Percentiles rank a stretch among this genome's conserved stretches.
Evolutionary conservation across 2,797 vertebrate species (phyloP).

Genomic region (Epinephelus malabaricus): DNA sequence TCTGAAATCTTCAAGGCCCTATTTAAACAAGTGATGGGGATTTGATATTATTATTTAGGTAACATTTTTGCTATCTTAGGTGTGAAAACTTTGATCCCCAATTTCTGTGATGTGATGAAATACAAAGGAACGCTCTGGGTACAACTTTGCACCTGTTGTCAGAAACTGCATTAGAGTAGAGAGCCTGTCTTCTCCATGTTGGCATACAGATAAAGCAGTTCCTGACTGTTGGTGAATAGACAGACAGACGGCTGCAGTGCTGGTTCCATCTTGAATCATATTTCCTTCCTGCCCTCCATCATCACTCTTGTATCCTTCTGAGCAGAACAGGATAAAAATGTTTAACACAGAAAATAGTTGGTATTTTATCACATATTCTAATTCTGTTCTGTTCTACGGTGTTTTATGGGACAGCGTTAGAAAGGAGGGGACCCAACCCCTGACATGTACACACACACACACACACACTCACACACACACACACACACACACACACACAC

Average conservation of each 20-base stretch:
- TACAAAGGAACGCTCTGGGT: no score
- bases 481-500: conserved; percentile 22
- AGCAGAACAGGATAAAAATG: background rate
- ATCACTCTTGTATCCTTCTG: background rate
- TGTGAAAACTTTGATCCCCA: no score
- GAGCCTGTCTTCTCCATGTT: background rate
- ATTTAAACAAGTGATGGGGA: no score
- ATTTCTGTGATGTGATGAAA: no score
- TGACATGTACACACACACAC: conserved; percentile 12
- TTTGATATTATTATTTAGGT: no score
- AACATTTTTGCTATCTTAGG: no score
- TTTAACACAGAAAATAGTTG: background rate
- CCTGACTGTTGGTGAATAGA: conserved; percentile 1
- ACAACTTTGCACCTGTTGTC: no score
- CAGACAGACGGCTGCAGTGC: background rate
- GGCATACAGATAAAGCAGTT: background rate
- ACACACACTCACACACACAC: conserved; percentile 30
- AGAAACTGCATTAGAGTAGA: no score
- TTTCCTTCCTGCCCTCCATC: background rate
- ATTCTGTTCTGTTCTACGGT: conserved; percentile 12
- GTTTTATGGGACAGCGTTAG: conserved; percentile 24
- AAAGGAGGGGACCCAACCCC: conserved; percentile 23
- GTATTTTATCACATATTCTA: background rate
- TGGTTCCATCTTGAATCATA: conserved; percentile 4
- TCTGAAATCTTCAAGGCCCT: no score